A percentile compares a stretch with the other conserved stretches of the same genome.
Evolutionary conservation across 2,113 vertebrate genomes (phyloP).

Genomic region (Pimephales promelas): DNA sequence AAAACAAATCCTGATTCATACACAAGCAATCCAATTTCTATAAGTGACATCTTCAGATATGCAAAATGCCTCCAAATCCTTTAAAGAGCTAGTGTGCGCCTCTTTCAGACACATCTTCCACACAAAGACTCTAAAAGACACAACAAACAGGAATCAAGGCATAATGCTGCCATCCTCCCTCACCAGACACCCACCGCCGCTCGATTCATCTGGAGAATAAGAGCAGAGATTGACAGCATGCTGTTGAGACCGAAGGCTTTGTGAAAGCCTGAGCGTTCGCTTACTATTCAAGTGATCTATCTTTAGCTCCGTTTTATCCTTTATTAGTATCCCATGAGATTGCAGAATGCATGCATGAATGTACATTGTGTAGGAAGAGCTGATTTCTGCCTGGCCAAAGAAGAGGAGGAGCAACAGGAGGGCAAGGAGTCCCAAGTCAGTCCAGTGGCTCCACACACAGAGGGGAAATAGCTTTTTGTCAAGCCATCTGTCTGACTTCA

Average conservation of each 20-base stretch:
- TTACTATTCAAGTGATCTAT: constrained; percentile 2
- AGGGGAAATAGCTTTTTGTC: too few species aligned
- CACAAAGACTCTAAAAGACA: constrained; percentile 23
- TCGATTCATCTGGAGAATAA: constrained; percentile 28
- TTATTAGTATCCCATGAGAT: constrained; percentile 14
- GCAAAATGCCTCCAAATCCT: constrained; percentile 40
- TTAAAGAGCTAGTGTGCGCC: constrained; percentile 15
- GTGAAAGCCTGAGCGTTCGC: constrained; percentile 3
- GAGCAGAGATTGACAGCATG: constrained; percentile 21
- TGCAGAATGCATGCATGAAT: background rate
- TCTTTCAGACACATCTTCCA: constrained; percentile 29
- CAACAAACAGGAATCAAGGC: constrained; percentile 45
- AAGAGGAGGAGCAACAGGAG: background rate
- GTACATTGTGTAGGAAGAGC: background rate
- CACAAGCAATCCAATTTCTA: constrained; percentile 34
- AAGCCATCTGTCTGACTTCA: constrained; percentile 41
- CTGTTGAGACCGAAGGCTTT: background rate
- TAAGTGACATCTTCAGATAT: constrained; percentile 35
- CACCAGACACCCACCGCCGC: constrained; percentile 11
- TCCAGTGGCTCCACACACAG: constrained; percentile 22
- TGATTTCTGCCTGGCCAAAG: constrained; percentile 2
- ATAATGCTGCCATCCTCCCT: constrained; percentile 38
- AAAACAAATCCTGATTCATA: constrained; percentile 42
- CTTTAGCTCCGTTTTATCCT: constrained; percentile 23
- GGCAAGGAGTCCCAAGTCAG: background rate